Evolutionary conservation across 2,797 vertebrate species (phyloP).

Genomic region (Onychomys torridus): DNA sequence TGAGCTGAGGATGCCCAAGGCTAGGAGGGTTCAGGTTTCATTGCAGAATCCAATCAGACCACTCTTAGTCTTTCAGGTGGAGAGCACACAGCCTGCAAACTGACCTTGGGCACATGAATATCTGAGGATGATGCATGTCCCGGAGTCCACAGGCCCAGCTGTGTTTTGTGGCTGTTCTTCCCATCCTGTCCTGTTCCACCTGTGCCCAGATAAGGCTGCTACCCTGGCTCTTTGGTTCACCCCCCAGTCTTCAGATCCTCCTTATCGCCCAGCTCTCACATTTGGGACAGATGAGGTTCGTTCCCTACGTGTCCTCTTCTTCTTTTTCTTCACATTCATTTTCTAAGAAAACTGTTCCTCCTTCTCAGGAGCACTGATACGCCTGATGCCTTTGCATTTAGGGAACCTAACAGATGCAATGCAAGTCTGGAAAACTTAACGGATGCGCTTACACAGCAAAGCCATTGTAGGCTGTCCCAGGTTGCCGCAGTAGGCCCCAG

Average conservation of each 20-base stretch:
- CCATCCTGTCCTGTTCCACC: background rate
- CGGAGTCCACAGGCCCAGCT: background rate
- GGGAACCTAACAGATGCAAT: background rate
- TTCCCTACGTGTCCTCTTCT: background rate
- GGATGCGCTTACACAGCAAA: background rate
- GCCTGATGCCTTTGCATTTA: background rate
- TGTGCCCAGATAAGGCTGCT: too few species aligned
- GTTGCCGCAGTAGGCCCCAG: background rate
- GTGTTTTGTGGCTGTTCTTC: background rate
- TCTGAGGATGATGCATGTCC: background rate
- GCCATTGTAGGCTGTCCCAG: background rate
- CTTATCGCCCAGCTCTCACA: background rate
- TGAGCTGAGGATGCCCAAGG: slow-evolving; percentile 54
- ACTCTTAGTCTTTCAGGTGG: background rate
- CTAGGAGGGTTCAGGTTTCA: slow-evolving; percentile 65
- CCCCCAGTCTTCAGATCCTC: background rate
- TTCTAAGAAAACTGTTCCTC: background rate
- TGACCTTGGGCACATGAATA: background rate
- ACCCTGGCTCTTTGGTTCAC: accelerated
- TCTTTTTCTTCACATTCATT: background rate
- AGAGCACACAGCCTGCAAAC: background rate
- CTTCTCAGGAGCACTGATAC: background rate
- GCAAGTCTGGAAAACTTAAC: slow-evolving; percentile 10
- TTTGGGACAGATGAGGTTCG: background rate
- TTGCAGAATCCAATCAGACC: slow-evolving; percentile 25